Conservation (phyloP, 2,888 invertebrate species). For the Reticulitermes lucifugus region DNA sequence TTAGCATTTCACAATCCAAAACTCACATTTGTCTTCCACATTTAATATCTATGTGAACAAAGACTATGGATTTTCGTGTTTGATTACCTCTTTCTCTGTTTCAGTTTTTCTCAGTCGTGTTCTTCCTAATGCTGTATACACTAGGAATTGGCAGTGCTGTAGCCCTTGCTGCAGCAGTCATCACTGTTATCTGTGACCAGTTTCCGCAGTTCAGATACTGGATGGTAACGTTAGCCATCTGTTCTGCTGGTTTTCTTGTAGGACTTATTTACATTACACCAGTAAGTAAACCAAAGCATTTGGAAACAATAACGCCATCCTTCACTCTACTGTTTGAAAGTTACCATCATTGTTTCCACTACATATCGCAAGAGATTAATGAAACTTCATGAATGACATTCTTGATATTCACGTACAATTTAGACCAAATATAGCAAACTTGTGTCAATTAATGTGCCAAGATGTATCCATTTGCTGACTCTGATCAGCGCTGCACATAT, state of each 20-base stretch:
- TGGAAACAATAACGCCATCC: no score
- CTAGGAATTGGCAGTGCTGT: slow-evolving; percentile 82
- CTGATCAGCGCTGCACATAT: no score
- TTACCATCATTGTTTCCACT: no score
- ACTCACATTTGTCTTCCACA: not conserved
- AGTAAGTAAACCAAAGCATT: slow-evolving; percentile 66
- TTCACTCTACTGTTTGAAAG: no score
- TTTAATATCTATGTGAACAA: no score
- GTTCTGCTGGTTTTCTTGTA: slow-evolving; percentile 70
- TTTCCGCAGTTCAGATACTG: slow-evolving; percentile 72
- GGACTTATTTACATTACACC: slow-evolving; percentile 82
- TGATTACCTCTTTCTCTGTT: slow-evolving; percentile 56
- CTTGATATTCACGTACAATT: no score
- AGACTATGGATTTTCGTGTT: no score
- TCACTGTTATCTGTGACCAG: slow-evolving; percentile 76
- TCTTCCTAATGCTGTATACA: slow-evolving; percentile 85
- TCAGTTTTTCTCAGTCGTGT: slow-evolving; percentile 79
- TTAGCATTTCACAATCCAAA: not conserved
- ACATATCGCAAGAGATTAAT: no score
- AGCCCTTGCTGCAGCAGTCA: slow-evolving; percentile 75
- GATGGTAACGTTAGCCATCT: slow-evolving; percentile 70
- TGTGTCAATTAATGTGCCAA: no score
- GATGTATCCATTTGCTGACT: no score
- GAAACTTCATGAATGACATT: no score
- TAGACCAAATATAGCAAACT: no score